phyloP scores from a whole-genome alignment of 2,888 invertebrate species.

The Corbicula japonica region DNA sequence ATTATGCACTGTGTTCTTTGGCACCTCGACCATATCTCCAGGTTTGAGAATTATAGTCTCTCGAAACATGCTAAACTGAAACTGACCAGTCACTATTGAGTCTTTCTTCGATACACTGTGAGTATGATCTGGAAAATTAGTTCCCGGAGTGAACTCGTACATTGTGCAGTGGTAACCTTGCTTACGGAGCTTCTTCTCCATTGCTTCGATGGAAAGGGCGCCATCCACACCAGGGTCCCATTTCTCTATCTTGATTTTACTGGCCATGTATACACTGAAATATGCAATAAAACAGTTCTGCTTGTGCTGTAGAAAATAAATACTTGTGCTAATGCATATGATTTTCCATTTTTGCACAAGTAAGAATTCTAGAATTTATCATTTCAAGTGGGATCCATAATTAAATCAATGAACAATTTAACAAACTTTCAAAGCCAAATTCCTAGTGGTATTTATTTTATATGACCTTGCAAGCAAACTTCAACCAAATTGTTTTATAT shows the following conservation, averaged over 20 bases:
- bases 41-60: slow-evolving; percentile 79
- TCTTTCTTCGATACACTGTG: slow-evolving; percentile 82
- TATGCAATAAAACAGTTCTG: too few species aligned
- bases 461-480: too few species aligned
- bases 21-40: slow-evolving; percentile 83
- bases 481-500: too few species aligned
- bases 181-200: slow-evolving; percentile 78
- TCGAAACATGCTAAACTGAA: slow-evolving; percentile 81
- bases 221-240: slow-evolving; percentile 81
- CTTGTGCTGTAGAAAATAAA: too few species aligned
- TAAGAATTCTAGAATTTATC: too few species aligned
- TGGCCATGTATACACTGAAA: slow-evolving; percentile 23
- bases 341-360: too few species aligned
- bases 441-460: too few species aligned
- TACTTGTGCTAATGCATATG: too few species aligned
- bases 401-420: too few species aligned
- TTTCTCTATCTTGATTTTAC: slow-evolving; percentile 75
- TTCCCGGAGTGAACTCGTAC: slow-evolving; percentile 81
- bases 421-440: too few species aligned
- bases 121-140: slow-evolving; percentile 82
- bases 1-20: slow-evolving; percentile 79
- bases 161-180: slow-evolving; percentile 77
- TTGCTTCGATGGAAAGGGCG: slow-evolving; percentile 70
- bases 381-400: too few species aligned
- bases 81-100: slow-evolving; percentile 79